Evolutionary conservation across 2,888 invertebrate species (phyloP).

Genomic region (Chymomyza amoena): DNA sequence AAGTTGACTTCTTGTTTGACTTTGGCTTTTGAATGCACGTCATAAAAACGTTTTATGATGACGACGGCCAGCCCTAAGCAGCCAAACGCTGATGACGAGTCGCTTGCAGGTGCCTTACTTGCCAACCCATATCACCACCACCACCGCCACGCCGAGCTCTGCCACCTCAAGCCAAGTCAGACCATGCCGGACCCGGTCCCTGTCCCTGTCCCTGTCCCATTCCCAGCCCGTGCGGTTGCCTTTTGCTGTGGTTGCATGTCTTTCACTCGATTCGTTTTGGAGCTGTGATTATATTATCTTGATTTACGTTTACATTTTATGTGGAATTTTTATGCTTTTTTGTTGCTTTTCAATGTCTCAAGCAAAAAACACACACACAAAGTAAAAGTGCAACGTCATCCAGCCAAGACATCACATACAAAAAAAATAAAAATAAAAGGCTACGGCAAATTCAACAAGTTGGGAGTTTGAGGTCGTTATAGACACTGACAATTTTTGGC

Average conservation of each 20-base stretch:
- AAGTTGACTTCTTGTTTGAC: conserved; percentile 66
- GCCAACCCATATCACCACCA: neutral
- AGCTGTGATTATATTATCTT: conserved; percentile 68
- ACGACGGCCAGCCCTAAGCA: conserved; percentile 29
- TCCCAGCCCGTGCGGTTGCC: conserved; percentile 2
- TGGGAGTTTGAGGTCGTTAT: conserved; percentile 44
- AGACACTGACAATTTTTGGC: conserved; percentile 41
- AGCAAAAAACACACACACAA: neutral
- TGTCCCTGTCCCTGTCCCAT: neutral
- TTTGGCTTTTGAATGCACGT: conserved; percentile 56
- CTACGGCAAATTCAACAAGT: conserved; percentile 31
- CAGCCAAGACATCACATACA: neutral
- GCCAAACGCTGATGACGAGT: neutral
- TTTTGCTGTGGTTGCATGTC: conserved; percentile 40
- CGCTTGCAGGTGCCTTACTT: conserved; percentile 35
- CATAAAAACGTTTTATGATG: conserved; percentile 65
- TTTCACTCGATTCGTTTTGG: conserved; percentile 58
- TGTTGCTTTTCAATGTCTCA: neutral
- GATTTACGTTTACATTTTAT: conserved; percentile 59
- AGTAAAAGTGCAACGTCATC: conserved; percentile 60
- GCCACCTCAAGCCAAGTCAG: neutral
- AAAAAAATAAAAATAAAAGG: conserved; percentile 5
- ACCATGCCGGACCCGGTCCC: neutral
- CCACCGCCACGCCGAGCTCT: neutral
- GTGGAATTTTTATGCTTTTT: conserved; percentile 23